Percentiles rank a stretch among this genome's conserved stretches.
Evolutionary conservation across 2,888 invertebrate species (phyloP).

Genomic region (Plebejus argus): DNA sequence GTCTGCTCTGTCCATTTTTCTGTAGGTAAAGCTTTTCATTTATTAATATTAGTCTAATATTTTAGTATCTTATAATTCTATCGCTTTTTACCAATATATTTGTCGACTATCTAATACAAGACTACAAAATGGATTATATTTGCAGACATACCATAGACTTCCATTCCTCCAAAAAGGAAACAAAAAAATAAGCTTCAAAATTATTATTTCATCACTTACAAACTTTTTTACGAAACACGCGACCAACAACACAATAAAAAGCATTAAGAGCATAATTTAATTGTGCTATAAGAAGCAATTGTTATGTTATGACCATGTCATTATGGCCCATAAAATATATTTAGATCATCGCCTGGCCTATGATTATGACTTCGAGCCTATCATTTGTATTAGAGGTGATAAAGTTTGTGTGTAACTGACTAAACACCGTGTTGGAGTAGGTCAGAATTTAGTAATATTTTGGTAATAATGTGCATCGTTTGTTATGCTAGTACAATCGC

Average conservation of each 20-base stretch:
- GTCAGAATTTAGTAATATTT: conserved; percentile 3
- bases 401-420: conserved; percentile 18
- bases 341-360: conserved; percentile 53
- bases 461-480: neutral
- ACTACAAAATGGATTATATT: neutral
- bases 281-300: conserved; percentile 14
- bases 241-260: neutral
- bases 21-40: too few species aligned
- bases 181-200: neutral
- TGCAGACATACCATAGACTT: neutral
- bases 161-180: neutral
- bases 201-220: neutral
- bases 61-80: too few species aligned
- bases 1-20: too few species aligned
- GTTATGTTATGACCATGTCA: conserved; percentile 48
- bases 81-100: too few species aligned
- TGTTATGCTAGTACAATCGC: too few species aligned
- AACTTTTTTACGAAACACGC: neutral
- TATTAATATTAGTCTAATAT: too few species aligned
- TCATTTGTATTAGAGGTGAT: conserved; percentile 35
- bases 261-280: neutral
- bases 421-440: conserved; percentile 2
- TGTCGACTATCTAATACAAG: neutral
- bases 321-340: conserved; percentile 61
- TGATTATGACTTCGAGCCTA: conserved; percentile 42